phyloP scores from a whole-genome alignment of 1,140 invertebrate species.

The Lasaia peninsularis region DNA sequence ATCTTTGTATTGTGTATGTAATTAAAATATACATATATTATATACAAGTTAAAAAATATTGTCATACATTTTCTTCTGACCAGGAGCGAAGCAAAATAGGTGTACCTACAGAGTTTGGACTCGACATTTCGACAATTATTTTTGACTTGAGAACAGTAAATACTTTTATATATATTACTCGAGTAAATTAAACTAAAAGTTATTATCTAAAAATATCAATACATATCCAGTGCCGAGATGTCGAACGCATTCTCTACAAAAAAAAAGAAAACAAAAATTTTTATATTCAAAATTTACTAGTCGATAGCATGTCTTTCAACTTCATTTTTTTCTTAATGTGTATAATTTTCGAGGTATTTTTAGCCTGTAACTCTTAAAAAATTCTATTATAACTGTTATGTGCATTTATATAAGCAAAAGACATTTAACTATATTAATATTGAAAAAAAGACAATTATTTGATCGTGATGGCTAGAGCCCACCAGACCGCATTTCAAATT shows the following conservation, averaged over 20 bases:
- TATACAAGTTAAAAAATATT: slow-evolving; percentile 72
- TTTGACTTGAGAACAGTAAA: slow-evolving; percentile 7
- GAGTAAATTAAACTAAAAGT: slow-evolving; percentile 11
- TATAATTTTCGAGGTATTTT: slow-evolving; percentile 63
- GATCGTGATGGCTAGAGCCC: slow-evolving; percentile 44
- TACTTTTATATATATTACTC: slow-evolving; percentile 16
- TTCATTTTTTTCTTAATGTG: slow-evolving; percentile 47
- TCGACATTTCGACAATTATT: slow-evolving; percentile 53
- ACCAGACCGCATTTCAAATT: slow-evolving; percentile 65
- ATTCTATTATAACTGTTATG: slow-evolving; percentile 50
- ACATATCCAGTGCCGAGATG: slow-evolving; percentile 68
- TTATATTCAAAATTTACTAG: slow-evolving; percentile 75
- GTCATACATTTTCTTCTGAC: slow-evolving; percentile 70
- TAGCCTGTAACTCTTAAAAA: slow-evolving; percentile 44
- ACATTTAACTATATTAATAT: slow-evolving; percentile 39
- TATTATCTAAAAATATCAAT: slow-evolving; percentile 29
- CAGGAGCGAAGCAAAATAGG: slow-evolving; percentile 54
- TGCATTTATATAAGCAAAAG: slow-evolving; percentile 65
- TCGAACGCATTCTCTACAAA: slow-evolving; percentile 47
- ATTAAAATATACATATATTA: slow-evolving; percentile 76
- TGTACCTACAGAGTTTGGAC: slow-evolving; percentile 30
- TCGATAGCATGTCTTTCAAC: slow-evolving; percentile 61
- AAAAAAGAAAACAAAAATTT: slow-evolving; percentile 59
- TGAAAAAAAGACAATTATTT: slow-evolving; percentile 39
- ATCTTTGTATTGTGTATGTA: slow-evolving; percentile 75